phyloP scores from a whole-genome alignment of 2,113 vertebrate species.

The Oplegnathus fasciatus region DNA sequence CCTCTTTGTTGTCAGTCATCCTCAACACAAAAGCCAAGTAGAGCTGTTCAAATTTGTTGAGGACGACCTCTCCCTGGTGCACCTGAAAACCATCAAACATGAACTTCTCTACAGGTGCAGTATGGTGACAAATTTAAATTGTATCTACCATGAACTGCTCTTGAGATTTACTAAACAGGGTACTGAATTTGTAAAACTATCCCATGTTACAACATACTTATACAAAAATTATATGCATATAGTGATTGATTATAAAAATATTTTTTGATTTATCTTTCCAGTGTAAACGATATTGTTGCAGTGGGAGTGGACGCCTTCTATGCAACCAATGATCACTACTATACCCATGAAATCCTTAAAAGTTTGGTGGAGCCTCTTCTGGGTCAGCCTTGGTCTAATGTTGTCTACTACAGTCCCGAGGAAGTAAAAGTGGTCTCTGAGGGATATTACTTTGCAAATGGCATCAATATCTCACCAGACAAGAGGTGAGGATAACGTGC shows the following conservation, averaged over 20 bases:
- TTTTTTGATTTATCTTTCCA: constrained; percentile 65
- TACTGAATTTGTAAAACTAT: not conserved
- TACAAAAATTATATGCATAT: not conserved
- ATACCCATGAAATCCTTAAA: constrained; percentile 65
- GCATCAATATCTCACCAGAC: constrained; percentile 92
- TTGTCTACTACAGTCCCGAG: constrained; percentile 91
- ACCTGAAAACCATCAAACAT: constrained; percentile 91
- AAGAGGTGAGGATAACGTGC: constrained; percentile 79
- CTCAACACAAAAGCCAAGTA: constrained; percentile 87
- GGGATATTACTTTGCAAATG: constrained; percentile 89
- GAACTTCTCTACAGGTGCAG: constrained; percentile 90
- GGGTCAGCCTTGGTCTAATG: constrained; percentile 85
- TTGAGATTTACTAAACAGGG: not conserved
- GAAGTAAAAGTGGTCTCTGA: constrained; percentile 90
- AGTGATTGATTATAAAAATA: not conserved
- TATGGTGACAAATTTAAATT: not conserved
- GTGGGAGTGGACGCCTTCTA: constrained; percentile 93
- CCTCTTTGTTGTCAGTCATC: constrained; percentile 94
- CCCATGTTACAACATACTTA: not conserved
- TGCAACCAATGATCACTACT: constrained; percentile 94
- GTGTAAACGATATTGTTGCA: constrained; percentile 93
- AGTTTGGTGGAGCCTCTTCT: constrained; percentile 81
- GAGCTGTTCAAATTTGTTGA: constrained; percentile 91
- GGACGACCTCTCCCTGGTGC: constrained; percentile 86
- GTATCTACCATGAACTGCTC: not conserved